A percentile compares a stretch with the other conserved stretches of the same genome.
Conservation (phyloP, 2,797 vertebrate species). For the Sebastes wilsoni region DNA sequence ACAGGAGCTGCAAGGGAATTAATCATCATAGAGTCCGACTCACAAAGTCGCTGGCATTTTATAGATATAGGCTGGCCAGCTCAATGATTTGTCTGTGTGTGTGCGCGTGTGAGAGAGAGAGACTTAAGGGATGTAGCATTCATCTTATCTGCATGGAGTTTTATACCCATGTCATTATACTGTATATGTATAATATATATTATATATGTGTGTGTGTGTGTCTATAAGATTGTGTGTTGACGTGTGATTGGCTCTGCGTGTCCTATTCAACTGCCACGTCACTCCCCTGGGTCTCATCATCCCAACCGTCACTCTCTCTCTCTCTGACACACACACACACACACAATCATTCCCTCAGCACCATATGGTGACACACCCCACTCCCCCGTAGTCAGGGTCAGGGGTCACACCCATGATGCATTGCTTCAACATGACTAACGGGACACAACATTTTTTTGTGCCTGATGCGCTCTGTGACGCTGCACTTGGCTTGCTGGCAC, state of each 20-base stretch:
- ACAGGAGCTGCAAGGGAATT: conserved; percentile 53
- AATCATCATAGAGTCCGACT: conserved; percentile 54
- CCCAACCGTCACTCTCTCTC: conserved; percentile 38
- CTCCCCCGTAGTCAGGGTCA: conserved; percentile 62
- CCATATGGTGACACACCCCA: conserved; percentile 78
- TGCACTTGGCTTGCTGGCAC: neutral
- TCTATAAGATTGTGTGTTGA: conserved; percentile 20
- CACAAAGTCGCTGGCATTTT: conserved; percentile 37
- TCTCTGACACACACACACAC: conserved; percentile 16
- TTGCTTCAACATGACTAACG: conserved; percentile 44
- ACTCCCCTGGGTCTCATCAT: conserved; percentile 70
- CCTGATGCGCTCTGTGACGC: neutral
- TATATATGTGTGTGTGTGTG: conserved; percentile 11
- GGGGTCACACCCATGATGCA: conserved; percentile 68
- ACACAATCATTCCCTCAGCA: conserved; percentile 39
- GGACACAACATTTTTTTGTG: conserved; percentile 4
- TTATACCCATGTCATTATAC: neutral
- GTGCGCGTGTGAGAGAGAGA: neutral
- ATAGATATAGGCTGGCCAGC: conserved; percentile 30
- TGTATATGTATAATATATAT: no score
- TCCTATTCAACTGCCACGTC: conserved; percentile 44
- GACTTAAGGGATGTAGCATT: neutral
- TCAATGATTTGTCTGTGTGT: conserved; percentile 15
- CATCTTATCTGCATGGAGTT: neutral
- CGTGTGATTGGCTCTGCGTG: conserved; percentile 43